Evolutionary conservation across 2,888 invertebrate genomes (phyloP), one percentile per base, ranked within the genome.

Genomic region (Sarcophaga carnaria): DNA sequence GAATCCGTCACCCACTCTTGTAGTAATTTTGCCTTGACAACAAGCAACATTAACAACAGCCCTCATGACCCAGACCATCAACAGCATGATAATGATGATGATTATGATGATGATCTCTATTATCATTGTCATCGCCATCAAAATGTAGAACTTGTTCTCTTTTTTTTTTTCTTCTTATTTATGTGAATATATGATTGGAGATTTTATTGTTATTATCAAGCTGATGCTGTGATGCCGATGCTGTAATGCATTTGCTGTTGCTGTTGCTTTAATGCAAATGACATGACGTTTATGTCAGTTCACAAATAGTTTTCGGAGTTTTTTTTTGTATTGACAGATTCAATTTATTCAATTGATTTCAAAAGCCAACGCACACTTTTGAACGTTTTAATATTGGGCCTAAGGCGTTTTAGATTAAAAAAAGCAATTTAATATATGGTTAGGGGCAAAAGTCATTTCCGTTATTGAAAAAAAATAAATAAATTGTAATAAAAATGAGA

Each of bases 221-320:
- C 37, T 37, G 37, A 37, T 37, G 37, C 6, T 37, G 27, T 27
- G 37, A 37, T 37, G 37, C 1, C 6, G 37, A 37, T 37, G 37
- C 37, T 37, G 37, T 37, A 2, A 37, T 64, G 64, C 17, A 22
- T 49, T 27, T 66, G 54, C 8, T n/a, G 47, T 63, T 63, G 22
- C 20, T 47, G 3, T 47, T 62, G 17, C 20, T 49, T 75, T 49
- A 64, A 76, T 63, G 49, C 14, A 27, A 64, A 54, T 54, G 37
- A 66, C 64, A 76, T 37, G 66, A 76, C 37, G 37, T 66, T 66
- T 25, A 76, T 59, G 77, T n/a, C 77, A 67, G 77, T 49, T 45
- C 59, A 67, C 6, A 67, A 66, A 69, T 49, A 49, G 49, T 20
- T 27, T 54, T 64, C 8, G 11, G 11, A 25, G 25, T 67, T 25